Evolutionary conservation across 2,113 vertebrate genomes (phyloP), one percentile per base, ranked within the genome.

Genomic region (Saguinus midas): DNA sequence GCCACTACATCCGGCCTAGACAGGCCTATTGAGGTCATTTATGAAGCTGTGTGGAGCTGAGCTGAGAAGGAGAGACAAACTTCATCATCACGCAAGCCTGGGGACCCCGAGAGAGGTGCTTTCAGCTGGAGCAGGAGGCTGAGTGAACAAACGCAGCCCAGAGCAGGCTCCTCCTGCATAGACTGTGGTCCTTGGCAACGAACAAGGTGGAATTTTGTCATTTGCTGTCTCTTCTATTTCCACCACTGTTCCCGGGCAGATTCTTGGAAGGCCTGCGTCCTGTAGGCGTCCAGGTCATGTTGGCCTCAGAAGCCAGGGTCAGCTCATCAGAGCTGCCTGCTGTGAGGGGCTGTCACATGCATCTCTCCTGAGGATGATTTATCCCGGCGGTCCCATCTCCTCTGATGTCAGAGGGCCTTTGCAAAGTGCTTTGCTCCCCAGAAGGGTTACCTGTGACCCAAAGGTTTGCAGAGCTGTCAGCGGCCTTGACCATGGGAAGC

Each of bases 131-230:
- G n/a, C 3, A 3, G 84, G 48, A 1, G 6, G 45, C 23, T 0
- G 18, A 20, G 48, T 4, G 27, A 37, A 40, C 9, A 18, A 55
- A 37, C 0, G 50, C 48, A 37, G 27, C 14, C 14, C 48, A 12
- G 13, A 3, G 20, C 10, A 7, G 4, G 13, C 66, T 0, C 14
- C 66, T 0, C 14, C 48, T 32, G 29, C 45, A 29, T 11, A 68
- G 16, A 43, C 32, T 2, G 12, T 3, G 0, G 29, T 8, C 25
- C 50, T 2, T 8, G 25, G 37, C 13, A 7, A 35, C 8, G 4
- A 27, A 18, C 0, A 0, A 10, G 0, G 3, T 0, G 3, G 61
- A 0, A 3, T 78, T 32, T 32, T 32, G 43, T 35, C 61, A 43
- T 29, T 5, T 2, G 1, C 35, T 2, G 0, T 4, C 29, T 21